phyloP scores from a whole-genome alignment of 2,888 invertebrate species.

The Plagodis pulveraria region DNA sequence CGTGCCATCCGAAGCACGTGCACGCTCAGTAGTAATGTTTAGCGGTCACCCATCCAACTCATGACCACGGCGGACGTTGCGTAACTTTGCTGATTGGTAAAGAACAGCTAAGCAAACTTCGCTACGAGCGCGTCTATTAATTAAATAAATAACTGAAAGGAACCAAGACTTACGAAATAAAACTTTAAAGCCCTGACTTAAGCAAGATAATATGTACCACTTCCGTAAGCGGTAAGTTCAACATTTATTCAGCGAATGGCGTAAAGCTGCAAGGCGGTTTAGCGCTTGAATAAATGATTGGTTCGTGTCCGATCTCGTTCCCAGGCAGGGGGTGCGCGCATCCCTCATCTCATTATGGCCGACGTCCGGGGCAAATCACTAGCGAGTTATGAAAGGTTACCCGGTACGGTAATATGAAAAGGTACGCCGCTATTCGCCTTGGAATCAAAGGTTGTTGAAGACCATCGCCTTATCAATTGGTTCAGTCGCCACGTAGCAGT shows the following conservation, averaged over 20 bases:
- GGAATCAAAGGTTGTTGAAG: not conserved
- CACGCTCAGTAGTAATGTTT: too few species aligned
- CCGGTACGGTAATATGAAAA: not conserved
- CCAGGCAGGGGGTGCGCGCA: slow-evolving; percentile 1
- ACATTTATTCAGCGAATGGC: slow-evolving; percentile 12
- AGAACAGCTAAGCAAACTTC: too few species aligned
- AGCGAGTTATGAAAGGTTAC: slow-evolving; percentile 7
- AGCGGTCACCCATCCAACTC: too few species aligned
- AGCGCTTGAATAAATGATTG: slow-evolving; percentile 28
- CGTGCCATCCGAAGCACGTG: too few species aligned
- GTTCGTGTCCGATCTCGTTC: slow-evolving; percentile 6
- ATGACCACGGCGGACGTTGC: too few species aligned
- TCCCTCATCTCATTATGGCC: slow-evolving; percentile 7
- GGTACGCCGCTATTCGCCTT: slow-evolving; percentile 1
- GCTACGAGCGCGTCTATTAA: too few species aligned
- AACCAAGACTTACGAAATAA: not conserved
- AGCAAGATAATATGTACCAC: not conserved
- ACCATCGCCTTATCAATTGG: not conserved
- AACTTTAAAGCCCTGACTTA: not conserved
- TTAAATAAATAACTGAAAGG: too few species aligned
- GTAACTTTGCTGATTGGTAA: too few species aligned
- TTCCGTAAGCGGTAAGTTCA: slow-evolving; percentile 10
- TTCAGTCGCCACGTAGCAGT: too few species aligned
- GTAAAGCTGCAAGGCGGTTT: slow-evolving; percentile 22
- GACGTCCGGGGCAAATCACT: slow-evolving; percentile 8